phyloP scores from a whole-genome alignment of 1,140 invertebrate genomes.

The Latrodectus geometricus region DNA sequence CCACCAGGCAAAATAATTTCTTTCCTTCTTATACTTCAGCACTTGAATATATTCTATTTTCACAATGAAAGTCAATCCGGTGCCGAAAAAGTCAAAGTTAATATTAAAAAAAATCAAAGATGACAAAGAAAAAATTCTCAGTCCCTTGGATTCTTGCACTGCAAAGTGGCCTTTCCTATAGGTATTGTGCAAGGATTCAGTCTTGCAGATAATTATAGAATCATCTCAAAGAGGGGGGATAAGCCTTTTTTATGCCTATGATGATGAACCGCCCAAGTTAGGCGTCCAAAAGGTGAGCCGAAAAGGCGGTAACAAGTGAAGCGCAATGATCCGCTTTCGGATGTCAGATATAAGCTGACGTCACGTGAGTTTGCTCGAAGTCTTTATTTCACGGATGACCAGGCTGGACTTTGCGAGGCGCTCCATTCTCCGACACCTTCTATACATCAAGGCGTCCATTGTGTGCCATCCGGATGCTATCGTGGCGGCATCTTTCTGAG shows the following conservation, averaged over 20 bases:
- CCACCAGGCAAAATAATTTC: slow-evolving; percentile 20
- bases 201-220: slow-evolving; percentile 61
- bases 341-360: slow-evolving; percentile 61
- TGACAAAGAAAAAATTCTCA: not conserved
- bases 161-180: slow-evolving; percentile 19
- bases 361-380: slow-evolving; percentile 55
- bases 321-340: slow-evolving; percentile 60
- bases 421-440: slow-evolving; percentile 58
- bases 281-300: slow-evolving; percentile 55
- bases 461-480: slow-evolving; percentile 30
- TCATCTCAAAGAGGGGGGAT: slow-evolving; percentile 34
- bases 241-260: slow-evolving; percentile 46
- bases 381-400: slow-evolving; percentile 62
- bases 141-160: slow-evolving; percentile 5
- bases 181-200: slow-evolving; percentile 47
- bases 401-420: slow-evolving; percentile 35
- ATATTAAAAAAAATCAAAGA: slow-evolving; percentile 12
- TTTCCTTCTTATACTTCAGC: slow-evolving; percentile 3
- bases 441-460: slow-evolving; percentile 56
- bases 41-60: slow-evolving; percentile 16
- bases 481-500: slow-evolving; percentile 10
- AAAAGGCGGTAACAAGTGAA: slow-evolving; percentile 54
- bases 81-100: slow-evolving; percentile 6
- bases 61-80: slow-evolving; percentile 12
- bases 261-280: slow-evolving; percentile 55